Evolutionary conservation across 2,113 vertebrate genomes (phyloP).

Genomic region (Chamaea fasciata): DNA sequence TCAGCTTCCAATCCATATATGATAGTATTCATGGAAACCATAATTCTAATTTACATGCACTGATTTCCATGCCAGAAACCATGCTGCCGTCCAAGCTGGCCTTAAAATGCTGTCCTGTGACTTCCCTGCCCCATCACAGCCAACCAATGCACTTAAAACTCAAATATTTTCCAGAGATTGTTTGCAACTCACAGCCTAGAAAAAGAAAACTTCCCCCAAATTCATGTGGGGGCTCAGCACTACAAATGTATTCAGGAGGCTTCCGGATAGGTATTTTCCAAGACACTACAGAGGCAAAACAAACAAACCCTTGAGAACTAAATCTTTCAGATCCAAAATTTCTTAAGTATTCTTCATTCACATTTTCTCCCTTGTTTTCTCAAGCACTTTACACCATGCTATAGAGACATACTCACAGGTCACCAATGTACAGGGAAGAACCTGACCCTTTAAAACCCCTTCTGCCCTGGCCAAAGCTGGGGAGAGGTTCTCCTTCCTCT

Average conservation of each 20-base stretch:
- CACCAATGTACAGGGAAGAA: background rate
- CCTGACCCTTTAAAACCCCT: background rate
- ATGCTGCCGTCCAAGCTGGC: background rate
- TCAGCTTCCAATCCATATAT: conserved; percentile 59
- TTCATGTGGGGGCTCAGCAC: background rate
- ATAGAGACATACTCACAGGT: background rate
- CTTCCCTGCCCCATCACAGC: conserved; percentile 13
- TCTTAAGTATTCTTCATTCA: background rate
- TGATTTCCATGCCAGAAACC: conserved; percentile 31
- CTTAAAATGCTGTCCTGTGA: conserved; percentile 21
- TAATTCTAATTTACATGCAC: conserved; percentile 41
- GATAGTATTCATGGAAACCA: conserved; percentile 53
- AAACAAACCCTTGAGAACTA: background rate
- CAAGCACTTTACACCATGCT: background rate
- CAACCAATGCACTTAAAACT: background rate
- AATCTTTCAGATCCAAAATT: background rate
- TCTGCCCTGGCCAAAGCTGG: background rate
- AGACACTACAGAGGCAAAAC: background rate
- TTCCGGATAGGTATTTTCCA: background rate
- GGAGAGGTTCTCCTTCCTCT: background rate
- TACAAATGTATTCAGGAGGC: background rate
- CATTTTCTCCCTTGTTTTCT: background rate
- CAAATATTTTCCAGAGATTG: conserved; percentile 39
- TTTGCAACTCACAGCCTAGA: background rate
- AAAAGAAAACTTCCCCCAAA: conserved; percentile 11